Evolutionary conservation across 2,888 invertebrate genomes (phyloP).

Genomic region (Drosophila colorata): DNA sequence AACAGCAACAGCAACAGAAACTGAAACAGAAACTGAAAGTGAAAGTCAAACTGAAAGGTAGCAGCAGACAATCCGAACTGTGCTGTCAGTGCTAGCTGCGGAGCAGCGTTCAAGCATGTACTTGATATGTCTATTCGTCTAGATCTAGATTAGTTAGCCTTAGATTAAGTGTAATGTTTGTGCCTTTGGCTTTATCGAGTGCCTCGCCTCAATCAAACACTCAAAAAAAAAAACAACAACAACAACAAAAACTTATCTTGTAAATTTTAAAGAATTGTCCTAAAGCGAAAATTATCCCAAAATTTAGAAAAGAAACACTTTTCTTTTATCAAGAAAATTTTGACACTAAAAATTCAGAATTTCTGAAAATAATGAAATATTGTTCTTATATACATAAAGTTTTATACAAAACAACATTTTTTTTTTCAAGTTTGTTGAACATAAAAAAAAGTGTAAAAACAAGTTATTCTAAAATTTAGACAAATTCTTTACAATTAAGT

Average conservation of each 20-base stretch:
- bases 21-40: conserved; percentile 11
- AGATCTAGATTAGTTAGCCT: conserved; percentile 61
- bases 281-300: neutral
- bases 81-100: conserved; percentile 41
- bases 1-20: conserved; percentile 10
- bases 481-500: neutral
- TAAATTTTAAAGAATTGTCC: neutral
- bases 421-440: no score
- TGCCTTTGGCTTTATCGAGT: conserved; percentile 74
- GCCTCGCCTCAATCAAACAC: conserved; percentile 57
- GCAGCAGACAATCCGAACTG: conserved; percentile 9
- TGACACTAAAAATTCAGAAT: neutral
- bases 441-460: no score
- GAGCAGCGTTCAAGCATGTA: conserved; percentile 63
- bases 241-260: neutral
- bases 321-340: neutral
- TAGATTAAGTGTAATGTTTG: conserved; percentile 73
- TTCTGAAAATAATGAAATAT: neutral
- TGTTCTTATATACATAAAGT: neutral
- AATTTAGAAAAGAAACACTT: neutral
- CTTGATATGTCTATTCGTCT: conserved; percentile 65
- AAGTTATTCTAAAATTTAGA: no score
- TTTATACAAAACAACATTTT: no score
- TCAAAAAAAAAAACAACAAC: conserved; percentile 2
- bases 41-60: conserved; percentile 14